Evolutionary conservation across 2,888 invertebrate species (phyloP).

Genomic region (Spilarctia lutea): DNA sequence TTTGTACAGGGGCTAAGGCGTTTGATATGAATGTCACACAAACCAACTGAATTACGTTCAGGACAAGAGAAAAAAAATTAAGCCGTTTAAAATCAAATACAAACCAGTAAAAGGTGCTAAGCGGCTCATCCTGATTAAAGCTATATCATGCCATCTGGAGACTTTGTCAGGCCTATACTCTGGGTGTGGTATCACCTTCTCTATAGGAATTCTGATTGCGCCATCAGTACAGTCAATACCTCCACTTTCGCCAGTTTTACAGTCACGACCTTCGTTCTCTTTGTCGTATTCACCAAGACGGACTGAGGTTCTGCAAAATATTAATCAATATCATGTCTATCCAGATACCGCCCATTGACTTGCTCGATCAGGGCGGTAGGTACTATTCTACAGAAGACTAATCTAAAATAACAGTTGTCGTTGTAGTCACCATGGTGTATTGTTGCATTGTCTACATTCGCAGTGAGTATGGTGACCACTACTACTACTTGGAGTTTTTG

Average conservation of each 20-base stretch:
- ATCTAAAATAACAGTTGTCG: too few relatives aligned
- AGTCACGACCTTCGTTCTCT: conserved; percentile 27
- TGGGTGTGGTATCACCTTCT: conserved; percentile 28
- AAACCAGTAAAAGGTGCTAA: conserved; percentile 33
- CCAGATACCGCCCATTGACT: too few relatives aligned
- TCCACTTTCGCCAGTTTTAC: not conserved
- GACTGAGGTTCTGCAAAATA: conserved; percentile 15
- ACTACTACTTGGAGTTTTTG: too few relatives aligned
- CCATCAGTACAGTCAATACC: conserved; percentile 25
- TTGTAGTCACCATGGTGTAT: too few relatives aligned
- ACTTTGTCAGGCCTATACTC: conserved; percentile 9
- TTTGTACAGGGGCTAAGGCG: not conserved
- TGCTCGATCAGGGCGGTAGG: too few relatives aligned
- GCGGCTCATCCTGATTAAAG: conserved; percentile 28
- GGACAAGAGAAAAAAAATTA: not conserved
- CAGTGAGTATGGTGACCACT: too few relatives aligned
- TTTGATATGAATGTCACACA: not conserved
- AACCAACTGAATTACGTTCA: not conserved
- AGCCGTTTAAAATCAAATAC: not conserved
- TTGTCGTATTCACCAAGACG: conserved; percentile 27
- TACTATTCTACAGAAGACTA: too few relatives aligned
- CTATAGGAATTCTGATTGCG: conserved; percentile 27
- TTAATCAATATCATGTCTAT: not conserved
- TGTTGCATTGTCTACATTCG: too few relatives aligned
- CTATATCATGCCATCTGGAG: conserved; percentile 28